A percentile compares a stretch with the other conserved stretches of the same genome.
phyloP scores from a whole-genome alignment of 2,113 vertebrate genomes.

The Pogona vitticeps region DNA sequence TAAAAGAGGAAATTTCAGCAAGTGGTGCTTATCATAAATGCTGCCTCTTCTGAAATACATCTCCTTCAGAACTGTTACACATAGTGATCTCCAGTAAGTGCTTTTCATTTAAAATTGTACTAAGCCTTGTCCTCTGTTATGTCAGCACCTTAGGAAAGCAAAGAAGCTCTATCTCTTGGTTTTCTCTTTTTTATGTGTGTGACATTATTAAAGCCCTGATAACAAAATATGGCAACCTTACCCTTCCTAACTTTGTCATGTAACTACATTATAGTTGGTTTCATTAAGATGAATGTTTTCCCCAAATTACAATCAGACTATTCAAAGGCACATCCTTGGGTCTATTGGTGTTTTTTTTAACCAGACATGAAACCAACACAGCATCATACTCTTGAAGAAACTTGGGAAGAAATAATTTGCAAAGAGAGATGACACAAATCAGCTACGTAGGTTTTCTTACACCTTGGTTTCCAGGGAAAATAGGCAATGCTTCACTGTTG shows the following conservation, averaged over 20 bases:
- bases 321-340: not conserved
- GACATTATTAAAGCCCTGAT: not conserved
- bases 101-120: not conserved
- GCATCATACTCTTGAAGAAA: not conserved
- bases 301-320: not conserved
- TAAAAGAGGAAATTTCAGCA: too few relatives aligned
- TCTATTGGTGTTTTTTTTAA: not conserved
- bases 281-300: conserved; percentile 21
- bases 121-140: not conserved
- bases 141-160: not conserved
- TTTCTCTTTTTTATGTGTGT: not conserved
- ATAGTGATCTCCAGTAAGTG: not conserved
- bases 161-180: not conserved
- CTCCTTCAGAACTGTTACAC: too few relatives aligned
- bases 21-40: too few relatives aligned
- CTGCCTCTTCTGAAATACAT: too few relatives aligned
- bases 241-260: not conserved
- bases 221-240: not conserved
- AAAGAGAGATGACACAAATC: not conserved
- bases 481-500: not conserved
- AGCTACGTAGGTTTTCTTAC: conserved; percentile 5
- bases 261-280: not conserved
- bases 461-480: conserved; percentile 18
- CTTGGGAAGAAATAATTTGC: not conserved
- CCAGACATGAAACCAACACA: not conserved